Evolutionary conservation across 2,113 vertebrate genomes (phyloP).

Genomic region (Tympanuchus pallidicinctus): DNA sequence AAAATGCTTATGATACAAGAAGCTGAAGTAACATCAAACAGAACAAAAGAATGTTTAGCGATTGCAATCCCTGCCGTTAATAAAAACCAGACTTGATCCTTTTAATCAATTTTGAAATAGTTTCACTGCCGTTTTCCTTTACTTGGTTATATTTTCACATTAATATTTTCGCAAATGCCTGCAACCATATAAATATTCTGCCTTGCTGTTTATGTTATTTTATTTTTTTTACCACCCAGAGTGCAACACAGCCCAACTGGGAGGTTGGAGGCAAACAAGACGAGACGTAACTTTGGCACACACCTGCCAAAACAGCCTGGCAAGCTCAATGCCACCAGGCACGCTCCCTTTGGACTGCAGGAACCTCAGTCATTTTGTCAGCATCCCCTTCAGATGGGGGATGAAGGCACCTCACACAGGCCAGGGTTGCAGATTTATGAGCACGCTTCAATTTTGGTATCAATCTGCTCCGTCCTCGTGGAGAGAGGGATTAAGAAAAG

Average conservation of each 20-base stretch:
- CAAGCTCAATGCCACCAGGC: background rate
- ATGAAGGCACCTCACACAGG: background rate
- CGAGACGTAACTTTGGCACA: constrained; percentile 8
- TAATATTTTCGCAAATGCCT: constrained; percentile 34
- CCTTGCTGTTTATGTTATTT: constrained; percentile 53
- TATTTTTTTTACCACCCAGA: constrained; percentile 40
- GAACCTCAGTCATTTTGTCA: background rate
- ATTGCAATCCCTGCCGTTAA: constrained; percentile 15
- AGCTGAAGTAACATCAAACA: constrained; percentile 32
- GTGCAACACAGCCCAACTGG: background rate
- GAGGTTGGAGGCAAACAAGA: constrained; percentile 20
- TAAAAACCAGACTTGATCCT: background rate
- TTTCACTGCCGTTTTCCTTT: background rate
- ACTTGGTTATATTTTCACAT: background rate
- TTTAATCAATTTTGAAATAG: constrained; percentile 50
- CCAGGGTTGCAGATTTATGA: background rate
- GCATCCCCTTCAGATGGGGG: background rate
- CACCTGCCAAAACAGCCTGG: background rate
- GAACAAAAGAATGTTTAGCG: constrained; percentile 10
- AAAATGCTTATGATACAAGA: constrained; percentile 48
- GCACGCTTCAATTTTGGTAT: constrained; percentile 31
- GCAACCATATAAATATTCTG: constrained; percentile 31
- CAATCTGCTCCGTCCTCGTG: background rate
- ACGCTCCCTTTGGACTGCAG: background rate
- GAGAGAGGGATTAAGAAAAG: constrained; percentile 36